These are phyloP conservation scores for Paradisaea rubra DNA, from an alignment of 2,113 vertebrate species.

Conservation along the genomic window DNA sequence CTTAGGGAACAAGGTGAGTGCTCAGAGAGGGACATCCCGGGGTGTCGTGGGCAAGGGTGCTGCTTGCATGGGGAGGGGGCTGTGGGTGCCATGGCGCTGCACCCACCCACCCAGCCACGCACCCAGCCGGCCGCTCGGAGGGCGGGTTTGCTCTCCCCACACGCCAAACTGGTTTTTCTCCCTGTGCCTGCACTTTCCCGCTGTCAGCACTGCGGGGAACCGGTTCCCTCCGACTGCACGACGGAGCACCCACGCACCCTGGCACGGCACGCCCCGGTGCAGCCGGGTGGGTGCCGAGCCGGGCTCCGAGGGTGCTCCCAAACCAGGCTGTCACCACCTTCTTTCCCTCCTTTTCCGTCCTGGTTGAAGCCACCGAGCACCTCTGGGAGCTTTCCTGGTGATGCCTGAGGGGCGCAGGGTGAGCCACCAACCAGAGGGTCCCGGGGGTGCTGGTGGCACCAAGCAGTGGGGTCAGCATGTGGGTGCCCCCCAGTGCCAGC, in stretches of 20 bases:
- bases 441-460: neutral
- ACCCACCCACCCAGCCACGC: neutral
- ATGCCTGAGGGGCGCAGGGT: too few species aligned
- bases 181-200: neutral
- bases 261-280: neutral
- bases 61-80: neutral
- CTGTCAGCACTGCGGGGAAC: neutral
- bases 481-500: neutral
- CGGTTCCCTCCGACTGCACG: neutral
- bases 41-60: rapidly evolving
- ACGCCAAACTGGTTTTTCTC: slow-evolving; percentile 45
- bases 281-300: neutral
- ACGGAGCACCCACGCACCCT: neutral
- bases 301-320: neutral
- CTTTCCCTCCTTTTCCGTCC: rapidly evolving
- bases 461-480: rapidly evolving
- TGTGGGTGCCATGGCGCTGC: rapidly evolving
- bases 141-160: neutral
- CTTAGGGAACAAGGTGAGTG: rapidly evolving
- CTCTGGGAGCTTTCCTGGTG: neutral
- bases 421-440: rapidly evolving
- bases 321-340: neutral
- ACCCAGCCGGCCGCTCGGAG: neutral
- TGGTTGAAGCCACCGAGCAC: rapidly evolving
- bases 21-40: rapidly evolving